Percentiles rank a stretch among this genome's conserved stretches.
Conservation (phyloP, 2,888 invertebrate species). For the Xestia ashworthii region DNA sequence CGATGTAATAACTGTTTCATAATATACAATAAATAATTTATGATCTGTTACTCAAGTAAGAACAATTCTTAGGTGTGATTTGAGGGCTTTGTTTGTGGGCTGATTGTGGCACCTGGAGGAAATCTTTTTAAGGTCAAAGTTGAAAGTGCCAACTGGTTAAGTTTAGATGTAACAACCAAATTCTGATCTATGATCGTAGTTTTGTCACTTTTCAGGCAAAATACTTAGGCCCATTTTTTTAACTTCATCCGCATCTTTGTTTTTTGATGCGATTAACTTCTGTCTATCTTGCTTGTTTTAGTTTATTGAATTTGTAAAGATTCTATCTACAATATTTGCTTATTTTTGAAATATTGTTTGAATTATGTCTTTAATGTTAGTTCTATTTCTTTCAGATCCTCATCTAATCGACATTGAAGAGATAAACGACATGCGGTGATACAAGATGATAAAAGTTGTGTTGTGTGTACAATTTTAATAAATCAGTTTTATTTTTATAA, state of each 20-base stretch:
- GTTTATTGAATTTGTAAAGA: background rate
- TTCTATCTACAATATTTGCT: background rate
- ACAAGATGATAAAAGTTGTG: conserved; percentile 19
- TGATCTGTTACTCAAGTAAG: background rate
- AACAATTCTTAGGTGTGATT: background rate
- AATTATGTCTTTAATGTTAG: background rate
- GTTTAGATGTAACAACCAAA: background rate
- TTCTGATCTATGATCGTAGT: too few species aligned
- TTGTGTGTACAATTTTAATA: conserved; percentile 13
- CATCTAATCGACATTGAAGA: conserved; percentile 17
- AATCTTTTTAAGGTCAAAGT: background rate
- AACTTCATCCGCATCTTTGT: background rate
- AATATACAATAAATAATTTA: background rate
- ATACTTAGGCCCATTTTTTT: too few species aligned
- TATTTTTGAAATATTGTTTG: background rate
- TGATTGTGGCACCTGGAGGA: background rate
- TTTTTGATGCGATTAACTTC: background rate
- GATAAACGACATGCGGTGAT: background rate
- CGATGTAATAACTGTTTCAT: conserved; percentile 36
- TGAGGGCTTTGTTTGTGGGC: background rate
- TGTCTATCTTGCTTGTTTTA: background rate
- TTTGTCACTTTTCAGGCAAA: background rate
- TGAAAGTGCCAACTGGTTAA: background rate
- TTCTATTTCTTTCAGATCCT: conserved; percentile 32
- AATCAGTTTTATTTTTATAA: conserved; percentile 33